phyloP scores from a whole-genome alignment of 2,113 vertebrate species.

The Odontophorus gujanensis region DNA sequence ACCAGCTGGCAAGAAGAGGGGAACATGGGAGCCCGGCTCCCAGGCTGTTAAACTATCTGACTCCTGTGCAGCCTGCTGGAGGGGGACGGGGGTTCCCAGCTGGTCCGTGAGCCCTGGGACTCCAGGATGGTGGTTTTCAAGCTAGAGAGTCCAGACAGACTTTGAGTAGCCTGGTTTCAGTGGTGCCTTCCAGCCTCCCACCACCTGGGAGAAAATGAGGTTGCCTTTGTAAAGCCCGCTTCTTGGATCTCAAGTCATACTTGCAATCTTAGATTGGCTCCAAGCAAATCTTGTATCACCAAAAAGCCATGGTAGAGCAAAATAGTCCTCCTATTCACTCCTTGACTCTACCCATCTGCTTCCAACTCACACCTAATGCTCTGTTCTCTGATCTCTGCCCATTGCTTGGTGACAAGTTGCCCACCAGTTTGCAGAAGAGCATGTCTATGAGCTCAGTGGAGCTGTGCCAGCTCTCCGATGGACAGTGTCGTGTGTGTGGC shows the following conservation, averaged over 20 bases:
- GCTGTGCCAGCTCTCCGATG: not conserved
- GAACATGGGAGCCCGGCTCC: slow-evolving; percentile 45
- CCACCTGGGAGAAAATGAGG: not conserved
- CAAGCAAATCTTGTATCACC: not conserved
- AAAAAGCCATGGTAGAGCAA: not conserved
- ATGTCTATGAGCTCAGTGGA: not conserved
- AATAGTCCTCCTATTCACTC: not conserved
- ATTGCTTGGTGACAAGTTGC: not conserved
- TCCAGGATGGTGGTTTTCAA: not conserved
- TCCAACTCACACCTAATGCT: not conserved
- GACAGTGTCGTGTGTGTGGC: not conserved
- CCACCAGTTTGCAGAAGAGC: not conserved
- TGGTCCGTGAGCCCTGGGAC: not conserved
- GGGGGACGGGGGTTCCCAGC: slow-evolving; percentile 10
- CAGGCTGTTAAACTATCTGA: not conserved
- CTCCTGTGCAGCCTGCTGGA: not conserved
- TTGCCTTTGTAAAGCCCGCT: not conserved
- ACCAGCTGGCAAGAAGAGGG: slow-evolving; percentile 66
- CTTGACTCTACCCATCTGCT: not conserved
- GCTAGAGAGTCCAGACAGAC: not conserved
- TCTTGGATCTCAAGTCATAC: not conserved
- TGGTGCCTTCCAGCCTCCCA: not conserved
- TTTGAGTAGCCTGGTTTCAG: not conserved
- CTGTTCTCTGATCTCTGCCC: not conserved
- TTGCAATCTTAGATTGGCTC: not conserved